Evolutionary conservation across 2,113 vertebrate species (phyloP).

Genomic region (Neoarius graeffei): DNA sequence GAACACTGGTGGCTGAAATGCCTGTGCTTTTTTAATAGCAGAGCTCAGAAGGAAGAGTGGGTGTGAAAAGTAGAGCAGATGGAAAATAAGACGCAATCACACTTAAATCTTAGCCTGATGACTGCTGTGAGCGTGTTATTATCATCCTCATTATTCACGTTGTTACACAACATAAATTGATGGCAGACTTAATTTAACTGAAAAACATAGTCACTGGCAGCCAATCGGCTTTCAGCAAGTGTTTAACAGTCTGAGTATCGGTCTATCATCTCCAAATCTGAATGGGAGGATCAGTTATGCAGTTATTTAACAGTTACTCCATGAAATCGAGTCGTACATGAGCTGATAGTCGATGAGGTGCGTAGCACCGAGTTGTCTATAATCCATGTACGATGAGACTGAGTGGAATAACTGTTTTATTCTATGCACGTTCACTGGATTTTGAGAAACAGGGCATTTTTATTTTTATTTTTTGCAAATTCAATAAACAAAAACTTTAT

Average conservation of each 20-base stretch:
- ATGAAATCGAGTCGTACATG: too few relatives aligned
- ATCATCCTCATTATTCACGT: not conserved
- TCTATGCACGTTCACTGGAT: too few relatives aligned
- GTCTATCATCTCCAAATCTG: not conserved
- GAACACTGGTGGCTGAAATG: not conserved
- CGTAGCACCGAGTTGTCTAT: too few relatives aligned
- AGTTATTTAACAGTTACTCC: not conserved
- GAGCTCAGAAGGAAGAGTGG: not conserved
- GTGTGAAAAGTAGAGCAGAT: conserved; percentile 1
- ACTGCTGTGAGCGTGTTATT: not conserved
- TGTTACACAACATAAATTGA: not conserved
- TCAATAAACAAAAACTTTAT: too few relatives aligned
- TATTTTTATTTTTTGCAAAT: too few relatives aligned
- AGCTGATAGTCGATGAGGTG: too few relatives aligned
- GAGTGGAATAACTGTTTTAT: too few relatives aligned
- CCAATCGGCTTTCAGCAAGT: not conserved
- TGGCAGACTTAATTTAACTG: not conserved
- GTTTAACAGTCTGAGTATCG: not conserved
- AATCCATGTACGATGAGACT: too few relatives aligned
- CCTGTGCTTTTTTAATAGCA: not conserved
- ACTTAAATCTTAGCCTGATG: conserved; percentile 8
- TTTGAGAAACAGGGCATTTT: too few relatives aligned
- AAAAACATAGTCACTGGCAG: not conserved
- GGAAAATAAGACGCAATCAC: conserved; percentile 9
- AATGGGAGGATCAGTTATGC: not conserved